A percentile compares a stretch with the other conserved stretches of the same genome.
These are phyloP conservation scores for Brachionus plicatilis DNA, from an alignment of 1,140 invertebrate genomes.

Conservation along the genomic window DNA sequence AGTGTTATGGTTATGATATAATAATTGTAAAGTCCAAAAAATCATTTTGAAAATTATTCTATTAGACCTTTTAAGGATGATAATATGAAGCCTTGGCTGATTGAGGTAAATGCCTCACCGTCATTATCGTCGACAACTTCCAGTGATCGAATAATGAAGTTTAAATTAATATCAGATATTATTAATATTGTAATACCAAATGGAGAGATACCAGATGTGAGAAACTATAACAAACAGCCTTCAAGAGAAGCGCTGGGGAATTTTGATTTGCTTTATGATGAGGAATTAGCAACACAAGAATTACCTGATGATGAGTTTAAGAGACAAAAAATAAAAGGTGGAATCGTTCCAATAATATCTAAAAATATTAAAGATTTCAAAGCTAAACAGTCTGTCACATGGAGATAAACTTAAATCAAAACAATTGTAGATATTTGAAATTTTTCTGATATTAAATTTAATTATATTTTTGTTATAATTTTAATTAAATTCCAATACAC, in stretches of 20 bases:
- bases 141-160: constrained; percentile 89
- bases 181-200: constrained; percentile 81
- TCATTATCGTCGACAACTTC: constrained; percentile 87
- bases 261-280: constrained; percentile 40
- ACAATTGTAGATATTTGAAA: background rate
- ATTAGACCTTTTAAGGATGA: constrained; percentile 46
- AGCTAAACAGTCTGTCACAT: background rate
- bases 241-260: constrained; percentile 40
- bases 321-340: constrained; percentile 33
- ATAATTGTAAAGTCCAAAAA: constrained; percentile 46
- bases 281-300: background rate
- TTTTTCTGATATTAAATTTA: background rate
- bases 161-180: constrained; percentile 89
- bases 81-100: constrained; percentile 56
- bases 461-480: background rate
- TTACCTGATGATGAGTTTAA: constrained; percentile 34
- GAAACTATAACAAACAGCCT: constrained; percentile 37
- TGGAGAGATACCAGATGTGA: constrained; percentile 63
- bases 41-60: background rate
- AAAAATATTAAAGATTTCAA: constrained; percentile 20
- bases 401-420: background rate
- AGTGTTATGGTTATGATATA: constrained; percentile 58
- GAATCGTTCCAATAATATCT: constrained; percentile 28
- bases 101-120: constrained; percentile 80
- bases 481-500: background rate